phyloP scores from a whole-genome alignment of 1,140 invertebrate species.

The Copidosoma floridanum region DNA sequence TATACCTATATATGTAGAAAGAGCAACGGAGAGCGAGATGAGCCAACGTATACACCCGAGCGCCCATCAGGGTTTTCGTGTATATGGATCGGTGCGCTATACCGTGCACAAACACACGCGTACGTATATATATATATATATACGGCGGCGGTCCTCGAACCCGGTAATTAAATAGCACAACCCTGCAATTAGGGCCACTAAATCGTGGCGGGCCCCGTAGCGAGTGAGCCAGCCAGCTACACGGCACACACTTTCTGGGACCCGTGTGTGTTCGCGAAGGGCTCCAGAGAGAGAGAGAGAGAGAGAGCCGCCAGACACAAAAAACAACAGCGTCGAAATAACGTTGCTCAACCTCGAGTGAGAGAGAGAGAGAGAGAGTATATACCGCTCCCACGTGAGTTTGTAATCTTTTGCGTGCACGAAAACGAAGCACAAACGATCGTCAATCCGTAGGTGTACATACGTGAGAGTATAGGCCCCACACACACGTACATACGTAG shows the following conservation, averaged over 20 bases:
- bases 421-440: background rate
- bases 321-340: slow-evolving; percentile 58
- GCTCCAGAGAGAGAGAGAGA: background rate
- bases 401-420: slow-evolving; percentile 10
- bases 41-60: too few species aligned
- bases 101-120: background rate
- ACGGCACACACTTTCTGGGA: too few species aligned
- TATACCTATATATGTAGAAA: background rate
- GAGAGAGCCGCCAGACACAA: slow-evolving; percentile 53
- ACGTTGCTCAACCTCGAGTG: slow-evolving; percentile 25
- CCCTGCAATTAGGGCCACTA: slow-evolving; percentile 59
- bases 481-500: slow-evolving; percentile 12
- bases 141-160: slow-evolving; percentile 47
- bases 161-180: slow-evolving; percentile 60
- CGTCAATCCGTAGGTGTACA: slow-evolving; percentile 1
- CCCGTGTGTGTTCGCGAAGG: too few species aligned
- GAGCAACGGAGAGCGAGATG: too few species aligned
- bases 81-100: background rate
- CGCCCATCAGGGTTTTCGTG: too few species aligned
- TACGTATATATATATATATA: slow-evolving; percentile 24
- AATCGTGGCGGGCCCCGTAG: slow-evolving; percentile 52
- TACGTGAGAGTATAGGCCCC: slow-evolving; percentile 9
- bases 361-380: slow-evolving; percentile 22
- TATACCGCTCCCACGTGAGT: background rate
- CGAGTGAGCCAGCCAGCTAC: slow-evolving; percentile 47